phyloP scores from a whole-genome alignment of 2,113 vertebrate species.

The Rhinolophus ferrumequinum region DNA sequence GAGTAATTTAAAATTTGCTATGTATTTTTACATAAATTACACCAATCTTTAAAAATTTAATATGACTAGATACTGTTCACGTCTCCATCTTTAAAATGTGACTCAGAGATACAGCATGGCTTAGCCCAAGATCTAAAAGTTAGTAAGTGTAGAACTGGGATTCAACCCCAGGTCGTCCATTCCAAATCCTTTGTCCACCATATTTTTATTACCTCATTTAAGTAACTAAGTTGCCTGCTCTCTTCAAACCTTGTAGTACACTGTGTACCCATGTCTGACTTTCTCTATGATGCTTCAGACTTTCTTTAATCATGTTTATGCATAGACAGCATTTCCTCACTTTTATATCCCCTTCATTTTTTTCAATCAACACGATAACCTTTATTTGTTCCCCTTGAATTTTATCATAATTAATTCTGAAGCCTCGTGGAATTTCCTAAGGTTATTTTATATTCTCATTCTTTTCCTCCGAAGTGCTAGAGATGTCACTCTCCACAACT shows the following conservation, averaged over 20 bases:
- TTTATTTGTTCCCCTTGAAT: constrained; percentile 25
- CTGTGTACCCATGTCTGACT: background rate
- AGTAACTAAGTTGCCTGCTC: background rate
- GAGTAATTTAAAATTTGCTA: background rate
- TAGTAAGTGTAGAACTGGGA: background rate
- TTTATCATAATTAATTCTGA: constrained; percentile 47
- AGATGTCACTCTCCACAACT: constrained; percentile 48
- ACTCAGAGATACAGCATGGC: background rate
- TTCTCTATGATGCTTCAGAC: background rate
- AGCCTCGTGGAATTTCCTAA: constrained; percentile 40
- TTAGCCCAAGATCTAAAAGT: background rate
- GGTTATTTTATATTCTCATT: constrained; percentile 47
- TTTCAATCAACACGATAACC: background rate
- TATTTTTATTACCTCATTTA: background rate
- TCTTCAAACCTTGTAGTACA: background rate
- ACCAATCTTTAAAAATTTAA: background rate
- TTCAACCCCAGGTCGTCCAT: background rate
- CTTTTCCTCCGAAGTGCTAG: constrained; percentile 29
- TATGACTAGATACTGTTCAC: background rate
- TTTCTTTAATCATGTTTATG: background rate
- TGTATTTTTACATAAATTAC: background rate
- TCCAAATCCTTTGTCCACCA: background rate
- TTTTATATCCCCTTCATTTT: background rate
- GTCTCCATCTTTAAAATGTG: background rate
- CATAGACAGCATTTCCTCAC: background rate